Conservation (phyloP, 2,888 invertebrate genomes). For the Cephonodes hylas region DNA sequence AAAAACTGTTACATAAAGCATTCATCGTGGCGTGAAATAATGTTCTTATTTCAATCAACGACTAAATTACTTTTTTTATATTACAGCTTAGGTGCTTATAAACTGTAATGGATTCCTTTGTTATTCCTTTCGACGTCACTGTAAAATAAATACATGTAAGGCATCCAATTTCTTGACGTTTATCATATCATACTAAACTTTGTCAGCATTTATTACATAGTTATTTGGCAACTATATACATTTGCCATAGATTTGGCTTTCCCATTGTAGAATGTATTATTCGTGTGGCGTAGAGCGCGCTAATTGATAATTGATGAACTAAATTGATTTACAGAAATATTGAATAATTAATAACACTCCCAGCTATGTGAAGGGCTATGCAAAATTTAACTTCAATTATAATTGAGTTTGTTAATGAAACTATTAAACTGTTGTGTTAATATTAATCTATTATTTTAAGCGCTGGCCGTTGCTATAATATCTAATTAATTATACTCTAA, state of each 20-base stretch:
- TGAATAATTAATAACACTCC: not conserved
- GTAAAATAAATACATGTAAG: too few species aligned
- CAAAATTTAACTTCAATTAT: not conserved
- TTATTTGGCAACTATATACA: not conserved
- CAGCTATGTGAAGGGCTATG: not conserved
- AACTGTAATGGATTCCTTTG: too few species aligned
- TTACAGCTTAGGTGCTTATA: too few species aligned
- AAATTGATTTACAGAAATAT: not conserved
- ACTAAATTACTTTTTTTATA: too few species aligned
- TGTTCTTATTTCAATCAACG: too few species aligned
- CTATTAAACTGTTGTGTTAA: not conserved
- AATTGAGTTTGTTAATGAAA: not conserved
- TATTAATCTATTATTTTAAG: not conserved
- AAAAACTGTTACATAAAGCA: too few species aligned
- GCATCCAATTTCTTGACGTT: too few species aligned
- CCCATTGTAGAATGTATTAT: not conserved
- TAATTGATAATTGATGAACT: not conserved
- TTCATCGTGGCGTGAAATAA: too few species aligned
- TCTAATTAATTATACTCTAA: too few species aligned
- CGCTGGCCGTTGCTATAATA: not conserved
- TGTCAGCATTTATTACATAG: too few species aligned
- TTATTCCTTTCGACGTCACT: too few species aligned
- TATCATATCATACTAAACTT: too few species aligned
- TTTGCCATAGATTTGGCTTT: not conserved
- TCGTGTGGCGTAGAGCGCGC: not conserved